These are phyloP conservation scores for Pygathrix nemaeus DNA, from an alignment of 2,113 vertebrate species.

Conservation along the genomic window DNA sequence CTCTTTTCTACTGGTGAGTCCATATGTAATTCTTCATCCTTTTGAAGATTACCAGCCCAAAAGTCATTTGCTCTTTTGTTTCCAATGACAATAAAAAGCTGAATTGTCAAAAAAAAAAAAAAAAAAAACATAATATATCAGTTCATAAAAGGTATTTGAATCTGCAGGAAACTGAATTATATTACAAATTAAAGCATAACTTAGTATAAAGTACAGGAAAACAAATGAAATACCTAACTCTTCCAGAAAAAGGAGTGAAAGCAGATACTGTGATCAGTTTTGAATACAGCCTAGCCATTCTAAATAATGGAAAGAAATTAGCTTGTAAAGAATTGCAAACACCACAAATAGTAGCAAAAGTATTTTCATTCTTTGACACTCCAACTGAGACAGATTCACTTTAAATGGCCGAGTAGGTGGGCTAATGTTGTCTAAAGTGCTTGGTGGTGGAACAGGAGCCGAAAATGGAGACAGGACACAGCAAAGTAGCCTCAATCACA, in stretches of 20 bases:
- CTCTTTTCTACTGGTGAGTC: slow-evolving; percentile 89
- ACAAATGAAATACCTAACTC: not conserved
- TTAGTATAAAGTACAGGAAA: not conserved
- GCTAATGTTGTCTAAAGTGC: not conserved
- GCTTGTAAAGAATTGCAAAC: not conserved
- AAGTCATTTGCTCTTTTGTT: slow-evolving; percentile 95
- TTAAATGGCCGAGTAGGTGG: not conserved
- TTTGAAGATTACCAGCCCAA: slow-evolving; percentile 93
- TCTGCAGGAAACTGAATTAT: not conserved
- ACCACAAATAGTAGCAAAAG: not conserved
- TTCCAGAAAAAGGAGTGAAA: slow-evolving; percentile 7
- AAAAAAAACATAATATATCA: not conserved
- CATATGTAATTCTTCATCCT: slow-evolving; percentile 89
- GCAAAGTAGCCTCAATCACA: not conserved
- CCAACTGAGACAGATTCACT: not conserved
- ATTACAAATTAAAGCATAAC: slow-evolving; percentile 15
- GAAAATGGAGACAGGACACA: not conserved
- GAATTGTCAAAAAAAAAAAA: slow-evolving; percentile 29
- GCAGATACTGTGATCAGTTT: not conserved
- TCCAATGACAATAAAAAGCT: slow-evolving; percentile 96
- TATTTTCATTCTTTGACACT: not conserved
- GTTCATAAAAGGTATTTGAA: not conserved
- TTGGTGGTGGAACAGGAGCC: not conserved
- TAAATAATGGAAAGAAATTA: not conserved
- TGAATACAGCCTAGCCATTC: not conserved